A percentile compares a stretch with the other conserved stretches of the same genome.
Evolutionary conservation across 2,888 invertebrate genomes (phyloP).

Genomic region (Choristoneura rosaceana): DNA sequence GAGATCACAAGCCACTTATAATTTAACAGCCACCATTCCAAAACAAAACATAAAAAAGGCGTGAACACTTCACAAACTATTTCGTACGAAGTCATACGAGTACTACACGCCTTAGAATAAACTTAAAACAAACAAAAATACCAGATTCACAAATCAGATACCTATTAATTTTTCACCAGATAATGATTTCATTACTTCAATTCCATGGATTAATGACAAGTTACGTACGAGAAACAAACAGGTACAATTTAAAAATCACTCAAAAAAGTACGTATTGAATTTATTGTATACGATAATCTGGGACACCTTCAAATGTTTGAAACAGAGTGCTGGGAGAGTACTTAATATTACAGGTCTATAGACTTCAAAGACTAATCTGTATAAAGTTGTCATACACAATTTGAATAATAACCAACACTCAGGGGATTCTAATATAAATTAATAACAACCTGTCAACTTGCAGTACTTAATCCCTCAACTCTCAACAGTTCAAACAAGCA

Average conservation of each 20-base stretch:
- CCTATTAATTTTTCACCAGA: neutral
- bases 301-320: neutral
- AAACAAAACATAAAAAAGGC: conserved; percentile 53
- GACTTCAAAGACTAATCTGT: neutral
- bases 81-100: conserved; percentile 16
- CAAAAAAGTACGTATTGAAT: neutral
- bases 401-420: no score
- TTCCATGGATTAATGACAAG: neutral
- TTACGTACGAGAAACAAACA: neutral
- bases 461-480: neutral
- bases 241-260: neutral
- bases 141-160: conserved; percentile 5
- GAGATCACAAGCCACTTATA: conserved; percentile 80
- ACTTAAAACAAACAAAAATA: conserved; percentile 16
- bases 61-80: conserved; percentile 32
- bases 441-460: neutral
- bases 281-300: neutral
- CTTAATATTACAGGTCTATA: neutral
- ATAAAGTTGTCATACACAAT: no score
- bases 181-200: neutral
- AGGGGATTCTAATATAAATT: neutral
- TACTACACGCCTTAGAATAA: conserved; percentile 14
- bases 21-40: conserved; percentile 68
- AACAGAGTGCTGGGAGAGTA: conserved; percentile 1
- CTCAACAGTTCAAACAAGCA: neutral